Base-by-base conservation (phyloP, 2,113 vertebrate genomes). In the Pholis gunnellus region DNA sequence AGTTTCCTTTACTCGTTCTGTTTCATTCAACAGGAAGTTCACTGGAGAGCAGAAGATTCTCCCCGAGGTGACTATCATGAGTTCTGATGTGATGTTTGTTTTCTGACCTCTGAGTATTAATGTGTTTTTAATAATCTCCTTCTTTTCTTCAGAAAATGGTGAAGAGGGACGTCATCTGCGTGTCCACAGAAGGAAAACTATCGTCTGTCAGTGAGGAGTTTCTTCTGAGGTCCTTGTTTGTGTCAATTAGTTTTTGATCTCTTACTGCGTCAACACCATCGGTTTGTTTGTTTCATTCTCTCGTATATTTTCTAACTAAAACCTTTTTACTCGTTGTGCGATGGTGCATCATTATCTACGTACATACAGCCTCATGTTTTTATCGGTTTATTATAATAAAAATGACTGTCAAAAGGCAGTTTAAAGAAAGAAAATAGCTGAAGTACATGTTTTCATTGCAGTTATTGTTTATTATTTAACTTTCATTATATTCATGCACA, bases 1-100 rank as follows among this genome's bases (percentile, higher is more conserved):
- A 18, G 9, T 34, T 61, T 29, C 4, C 13, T 77, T 17, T 1
- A n/a, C 4, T 40, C 17, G 9, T n/a, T 38, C 2, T 72, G 44
- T 9, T 69, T 84, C 17, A 38, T 56, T 68, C 46, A 48, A 85
- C 81, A 89, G 83, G 83, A 71, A 40, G 25, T 76, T 87, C 59
- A 22, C 8, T 13, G 34, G 46, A 88, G 29, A 72, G 27, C 6
- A 40, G 40, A 46, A 31, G 70, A 25, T 63, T 20, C 68, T 86
- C 67, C 44, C 78, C 66, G 6, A 76, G 81, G 81, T 88, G 57
- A 89, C 29, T 68, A 34, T 6, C 2, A 34, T 20, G 5, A 13
- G 25, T 48, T 59, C 1, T 2, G 2, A 4, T 31, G 5, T 8
- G 2, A 0, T 6, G 2, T 56, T n/a, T 40, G 29, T 38, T 38